Base-by-base conservation (phyloP, 1,140 invertebrate genomes). In the Ooceraea biroi region DNA sequence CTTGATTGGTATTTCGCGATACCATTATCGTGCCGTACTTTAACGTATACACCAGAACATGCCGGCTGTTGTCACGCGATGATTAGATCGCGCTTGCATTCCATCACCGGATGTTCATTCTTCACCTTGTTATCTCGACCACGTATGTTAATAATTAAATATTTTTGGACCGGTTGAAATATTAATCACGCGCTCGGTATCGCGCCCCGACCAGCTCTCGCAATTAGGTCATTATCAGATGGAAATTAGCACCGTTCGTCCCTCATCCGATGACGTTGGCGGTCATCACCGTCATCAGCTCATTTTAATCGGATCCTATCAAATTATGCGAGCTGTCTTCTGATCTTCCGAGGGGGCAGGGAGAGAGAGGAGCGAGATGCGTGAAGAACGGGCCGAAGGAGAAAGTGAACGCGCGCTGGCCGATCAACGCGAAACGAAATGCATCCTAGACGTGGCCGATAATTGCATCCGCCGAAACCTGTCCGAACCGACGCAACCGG, bases 381-480 rank as follows among this genome's bases (percentile, higher is more conserved):
- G n/a, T 7, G 52, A 71, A 68, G 48, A 11, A 61, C 7, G 36
- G 36, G 36, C 2, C 7, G 27, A 36, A 61, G 8, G 60, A 63
- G 30, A 63, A 63, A 63, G 30, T 63, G n/a, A 1, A 4, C 52
- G 52, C 17, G 50, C 14, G 50, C 69, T 57, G 8, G 41, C 4
- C 57, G 27, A 46, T 55, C 52, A n/a, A 36, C 12, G 48, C 41
- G 25, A 57, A 55, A 27, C n/a, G 22, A 57, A 80, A 52, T 77
- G 14, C 50, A 58, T 71, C 41, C 65, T 80, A 80, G 76, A 80
- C 41, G 11, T 80, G 61, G 27, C 41, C 46, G 14, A 80, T 80
- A 80, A 80, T 69, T 80, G n/a, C n/a, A 71, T 71, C 65, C 36
- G 41, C 22, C 48, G 41, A 80, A 80, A 80, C 52, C 65, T 69